Conservation (phyloP, 1,140 invertebrate genomes). For the Berghia stephanieae region DNA sequence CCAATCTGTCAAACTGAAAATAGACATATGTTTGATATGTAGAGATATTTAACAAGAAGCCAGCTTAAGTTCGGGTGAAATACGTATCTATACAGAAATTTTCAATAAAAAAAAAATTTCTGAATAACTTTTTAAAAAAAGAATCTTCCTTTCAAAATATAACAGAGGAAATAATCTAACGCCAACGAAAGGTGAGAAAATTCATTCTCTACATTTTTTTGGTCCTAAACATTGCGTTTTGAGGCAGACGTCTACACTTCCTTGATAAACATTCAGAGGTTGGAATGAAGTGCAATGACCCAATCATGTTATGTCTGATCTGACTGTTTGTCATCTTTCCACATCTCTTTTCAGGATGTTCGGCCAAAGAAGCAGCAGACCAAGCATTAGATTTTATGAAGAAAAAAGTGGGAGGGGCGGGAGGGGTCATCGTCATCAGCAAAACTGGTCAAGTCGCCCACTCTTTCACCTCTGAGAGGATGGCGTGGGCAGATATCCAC, state of each 20-base stretch:
- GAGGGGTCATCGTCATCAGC: slow-evolving; percentile 78
- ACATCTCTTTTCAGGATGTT: slow-evolving; percentile 45
- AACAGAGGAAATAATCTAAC: too few relatives aligned
- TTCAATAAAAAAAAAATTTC: too few relatives aligned
- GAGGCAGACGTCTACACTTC: too few relatives aligned
- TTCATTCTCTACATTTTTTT: too few relatives aligned
- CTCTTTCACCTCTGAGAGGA: slow-evolving; percentile 76
- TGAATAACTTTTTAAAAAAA: not conserved
- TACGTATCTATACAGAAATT: too few relatives aligned
- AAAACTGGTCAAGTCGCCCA: slow-evolving; percentile 76
- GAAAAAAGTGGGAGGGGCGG: slow-evolving; percentile 74
- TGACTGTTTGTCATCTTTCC: not conserved
- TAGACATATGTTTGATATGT: too few relatives aligned
- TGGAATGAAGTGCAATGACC: not conserved
- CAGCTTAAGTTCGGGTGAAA: too few relatives aligned
- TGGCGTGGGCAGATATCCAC: slow-evolving; percentile 82
- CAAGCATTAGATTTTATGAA: slow-evolving; percentile 75
- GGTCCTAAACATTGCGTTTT: not conserved
- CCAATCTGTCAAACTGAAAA: too few relatives aligned
- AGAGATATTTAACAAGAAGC: too few relatives aligned
- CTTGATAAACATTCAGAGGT: too few relatives aligned
- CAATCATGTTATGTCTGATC: not conserved
- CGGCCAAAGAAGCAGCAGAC: slow-evolving; percentile 73
- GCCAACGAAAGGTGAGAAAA: too few relatives aligned
- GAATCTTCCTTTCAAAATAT: too few relatives aligned